phyloP scores from a whole-genome alignment of 2,888 invertebrate genomes.

The Sphaerophoria rueppellii region DNA sequence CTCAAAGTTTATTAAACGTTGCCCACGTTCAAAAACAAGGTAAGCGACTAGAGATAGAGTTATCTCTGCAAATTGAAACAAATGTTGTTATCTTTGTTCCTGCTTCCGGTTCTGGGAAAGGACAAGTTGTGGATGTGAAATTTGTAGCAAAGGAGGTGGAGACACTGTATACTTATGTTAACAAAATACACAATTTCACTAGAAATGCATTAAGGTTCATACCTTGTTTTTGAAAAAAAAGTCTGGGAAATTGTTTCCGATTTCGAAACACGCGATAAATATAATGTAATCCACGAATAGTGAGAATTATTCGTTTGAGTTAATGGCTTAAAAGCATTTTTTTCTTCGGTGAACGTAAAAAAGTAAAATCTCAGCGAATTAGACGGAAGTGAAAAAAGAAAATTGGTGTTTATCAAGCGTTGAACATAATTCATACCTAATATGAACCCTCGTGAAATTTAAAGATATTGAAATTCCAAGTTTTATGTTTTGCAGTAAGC shows the following conservation, averaged over 20 bases:
- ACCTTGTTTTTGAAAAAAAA: neutral
- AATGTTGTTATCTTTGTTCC: slow-evolving; percentile 32
- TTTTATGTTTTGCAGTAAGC: too few species aligned
- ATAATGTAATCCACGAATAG: too few species aligned
- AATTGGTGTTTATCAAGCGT: too few species aligned
- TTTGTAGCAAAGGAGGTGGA: neutral
- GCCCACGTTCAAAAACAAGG: slow-evolving; percentile 45
- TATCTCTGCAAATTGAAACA: slow-evolving; percentile 68
- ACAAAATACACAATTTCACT: neutral
- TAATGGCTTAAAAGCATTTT: too few species aligned
- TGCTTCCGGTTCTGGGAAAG: neutral
- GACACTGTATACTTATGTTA: slow-evolving; percentile 3
- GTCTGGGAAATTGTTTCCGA: neutral
- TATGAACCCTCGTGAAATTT: too few species aligned
- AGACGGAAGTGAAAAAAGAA: too few species aligned
- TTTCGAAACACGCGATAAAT: neutral
- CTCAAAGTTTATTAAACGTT: slow-evolving; percentile 71
- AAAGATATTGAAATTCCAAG: too few species aligned
- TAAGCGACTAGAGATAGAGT: slow-evolving; percentile 22
- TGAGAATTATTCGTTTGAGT: too few species aligned
- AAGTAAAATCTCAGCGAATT: too few species aligned
- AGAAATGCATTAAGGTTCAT: neutral
- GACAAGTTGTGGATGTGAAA: neutral
- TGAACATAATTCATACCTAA: too few species aligned
- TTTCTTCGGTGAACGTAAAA: too few species aligned